Percentiles rank a stretch among this genome's conserved stretches.
Evolutionary conservation across 2,888 invertebrate genomes (phyloP).

Genomic region (Mayetiola destructor): DNA sequence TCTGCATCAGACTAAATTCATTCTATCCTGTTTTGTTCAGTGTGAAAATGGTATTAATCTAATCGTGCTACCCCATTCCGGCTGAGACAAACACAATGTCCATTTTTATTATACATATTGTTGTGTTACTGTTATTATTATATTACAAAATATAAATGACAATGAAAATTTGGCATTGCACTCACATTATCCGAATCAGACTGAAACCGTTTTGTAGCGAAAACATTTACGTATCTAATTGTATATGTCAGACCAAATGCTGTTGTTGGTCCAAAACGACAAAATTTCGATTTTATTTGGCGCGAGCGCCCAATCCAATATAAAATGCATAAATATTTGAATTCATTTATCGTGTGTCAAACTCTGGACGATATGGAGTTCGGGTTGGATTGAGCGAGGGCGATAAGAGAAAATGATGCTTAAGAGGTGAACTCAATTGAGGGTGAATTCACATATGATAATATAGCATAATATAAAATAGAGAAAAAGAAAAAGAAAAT

Average conservation of each 20-base stretch:
- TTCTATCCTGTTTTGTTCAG: not conserved
- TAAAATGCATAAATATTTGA: too few relatives aligned
- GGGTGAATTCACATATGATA: conserved; percentile 1
- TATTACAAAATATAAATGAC: conserved; percentile 13
- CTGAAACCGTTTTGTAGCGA: too few relatives aligned
- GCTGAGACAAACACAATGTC: not conserved
- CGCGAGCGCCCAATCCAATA: not conserved
- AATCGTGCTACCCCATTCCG: too few relatives aligned
- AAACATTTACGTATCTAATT: conserved; percentile 2
- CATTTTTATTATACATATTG: conserved; percentile 5
- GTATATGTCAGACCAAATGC: not conserved
- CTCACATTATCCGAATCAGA: not conserved
- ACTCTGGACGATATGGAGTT: not conserved
- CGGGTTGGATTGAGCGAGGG: not conserved
- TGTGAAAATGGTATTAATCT: not conserved
- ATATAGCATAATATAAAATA: not conserved
- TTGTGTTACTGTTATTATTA: too few relatives aligned
- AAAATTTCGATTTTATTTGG: conserved; percentile 7
- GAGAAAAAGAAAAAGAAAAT: conserved; percentile 4
- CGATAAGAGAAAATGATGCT: not conserved
- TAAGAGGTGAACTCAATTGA: not conserved
- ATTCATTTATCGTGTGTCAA: conserved; percentile 9
- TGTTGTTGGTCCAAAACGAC: too few relatives aligned
- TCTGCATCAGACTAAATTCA: too few relatives aligned
- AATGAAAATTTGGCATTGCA: conserved; percentile 4